phyloP scores from a whole-genome alignment of 1,140 invertebrate species.

The Phymastichus coffea region DNA sequence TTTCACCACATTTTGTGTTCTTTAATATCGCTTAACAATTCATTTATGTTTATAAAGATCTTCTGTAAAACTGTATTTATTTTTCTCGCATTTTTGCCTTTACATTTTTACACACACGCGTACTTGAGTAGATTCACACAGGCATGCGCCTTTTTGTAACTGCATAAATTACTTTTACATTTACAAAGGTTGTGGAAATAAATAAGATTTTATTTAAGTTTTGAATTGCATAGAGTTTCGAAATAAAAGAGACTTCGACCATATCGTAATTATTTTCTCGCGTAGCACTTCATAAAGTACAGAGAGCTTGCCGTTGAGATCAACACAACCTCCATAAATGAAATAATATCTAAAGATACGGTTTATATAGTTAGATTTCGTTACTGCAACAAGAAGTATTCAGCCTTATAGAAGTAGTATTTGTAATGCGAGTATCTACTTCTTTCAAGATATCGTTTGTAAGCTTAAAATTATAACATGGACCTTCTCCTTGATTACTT shows the following conservation, averaged over 20 bases:
- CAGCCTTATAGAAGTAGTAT: slow-evolving; percentile 13
- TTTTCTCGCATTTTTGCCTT: too few species aligned
- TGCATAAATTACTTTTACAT: neutral
- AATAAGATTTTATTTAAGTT: too few species aligned
- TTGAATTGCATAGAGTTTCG: too few species aligned
- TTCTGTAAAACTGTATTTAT: slow-evolving; percentile 13
- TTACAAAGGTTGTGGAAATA: too few species aligned
- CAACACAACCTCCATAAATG: too few species aligned
- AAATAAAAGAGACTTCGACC: too few species aligned
- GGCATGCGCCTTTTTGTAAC: neutral
- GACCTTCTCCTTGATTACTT: slow-evolving; percentile 30
- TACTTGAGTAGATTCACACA: neutral
- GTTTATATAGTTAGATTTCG: neutral
- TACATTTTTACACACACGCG: neutral
- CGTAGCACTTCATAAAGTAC: too few species aligned
- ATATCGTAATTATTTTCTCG: too few species aligned
- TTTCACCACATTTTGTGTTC: neutral
- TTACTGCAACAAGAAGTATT: slow-evolving; percentile 10
- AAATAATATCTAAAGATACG: slow-evolving; percentile 7
- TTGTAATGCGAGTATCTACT: slow-evolving; percentile 9
- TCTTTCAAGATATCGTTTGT: slow-evolving; percentile 21
- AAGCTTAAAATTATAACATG: slow-evolving; percentile 33
- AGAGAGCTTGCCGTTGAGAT: too few species aligned
- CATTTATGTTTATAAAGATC: neutral
- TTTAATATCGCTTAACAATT: neutral